A percentile compares a stretch with the other conserved stretches of the same genome.
Evolutionary conservation across 2,113 vertebrate species (phyloP).

Genomic region (Mobula hypostoma): DNA sequence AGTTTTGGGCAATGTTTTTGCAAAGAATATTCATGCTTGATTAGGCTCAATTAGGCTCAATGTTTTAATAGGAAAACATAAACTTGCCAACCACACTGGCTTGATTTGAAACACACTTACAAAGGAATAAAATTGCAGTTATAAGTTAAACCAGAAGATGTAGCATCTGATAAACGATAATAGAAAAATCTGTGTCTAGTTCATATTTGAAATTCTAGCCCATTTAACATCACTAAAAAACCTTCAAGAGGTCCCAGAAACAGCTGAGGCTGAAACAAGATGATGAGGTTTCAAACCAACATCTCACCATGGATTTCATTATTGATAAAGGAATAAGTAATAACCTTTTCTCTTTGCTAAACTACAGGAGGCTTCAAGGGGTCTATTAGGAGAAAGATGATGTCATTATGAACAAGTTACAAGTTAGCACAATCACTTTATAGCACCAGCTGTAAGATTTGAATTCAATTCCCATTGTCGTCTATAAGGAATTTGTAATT

Average conservation of each 20-base stretch:
- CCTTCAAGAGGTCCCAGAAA: neutral
- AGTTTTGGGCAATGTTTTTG: neutral
- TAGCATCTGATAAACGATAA: neutral
- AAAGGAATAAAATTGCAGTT: neutral
- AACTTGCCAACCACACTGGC: neutral
- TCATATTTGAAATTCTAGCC: slow-evolving; percentile 2
- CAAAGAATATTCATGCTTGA: neutral
- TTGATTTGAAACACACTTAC: neutral
- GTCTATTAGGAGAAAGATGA: neutral
- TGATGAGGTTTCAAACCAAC: slow-evolving; percentile 28
- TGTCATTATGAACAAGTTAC: neutral
- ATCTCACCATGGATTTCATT: neutral
- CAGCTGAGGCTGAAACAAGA: neutral
- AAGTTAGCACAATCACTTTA: too few species aligned
- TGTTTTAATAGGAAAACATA: neutral
- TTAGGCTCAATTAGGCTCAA: slow-evolving; percentile 10
- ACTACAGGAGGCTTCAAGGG: neutral
- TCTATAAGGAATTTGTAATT: too few species aligned
- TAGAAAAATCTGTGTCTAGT: neutral
- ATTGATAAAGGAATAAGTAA: neutral
- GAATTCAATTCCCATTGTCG: too few species aligned
- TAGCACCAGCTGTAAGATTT: too few species aligned
- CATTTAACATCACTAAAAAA: neutral
- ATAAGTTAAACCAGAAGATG: neutral
- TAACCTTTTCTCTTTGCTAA: neutral